Evolutionary conservation across 2,797 vertebrate species (phyloP), one percentile per base, ranked within the genome.

Genomic region (Myotis vivesi): DNA sequence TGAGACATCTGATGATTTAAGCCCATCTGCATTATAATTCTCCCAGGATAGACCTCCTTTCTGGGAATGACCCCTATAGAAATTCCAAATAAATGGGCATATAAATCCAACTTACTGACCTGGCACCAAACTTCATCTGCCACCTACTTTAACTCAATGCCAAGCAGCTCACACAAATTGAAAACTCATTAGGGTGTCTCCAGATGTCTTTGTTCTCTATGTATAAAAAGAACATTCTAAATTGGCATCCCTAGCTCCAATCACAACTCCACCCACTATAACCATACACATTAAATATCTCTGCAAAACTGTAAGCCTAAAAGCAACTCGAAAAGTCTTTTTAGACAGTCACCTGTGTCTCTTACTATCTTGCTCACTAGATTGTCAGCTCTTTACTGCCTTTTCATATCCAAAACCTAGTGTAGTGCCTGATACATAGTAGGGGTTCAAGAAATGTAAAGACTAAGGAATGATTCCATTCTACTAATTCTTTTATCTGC

Each of bases 161-260:
- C 84, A 93, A 95, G 28, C 8, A 66, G 15, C 57, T 85, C 73
- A 93, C 73, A 93, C 77, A 82, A 92, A 94, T 41, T 95, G 81
- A 95, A 96, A 95, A 95, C 33, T 94, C 93, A 90, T 86, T 95
- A 81, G 51, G 15, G 19, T 33, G 15, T 53, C 75, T 93, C 87
- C 73, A 94, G 73, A 82, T 4, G 0, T 87, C 36, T 94, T 93
- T 89, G 44, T 93, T 95, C 30, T 94, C 30, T 83, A 23, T 62
- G 59, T 75, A 85, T 73, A 93, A 87, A 95, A 92, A 51, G 55
- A 89, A 91, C 51, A 94, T 82, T 95, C 41, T 82, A 81, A 88
- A 71, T 66, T 81, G 41, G 33, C 28, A 82, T 36, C 28, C 8
- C 11, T 33, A 28, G 57, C 28, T 33, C 28, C 62, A 82, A 23